These are phyloP conservation scores for Drosophila nigromelanica DNA, from an alignment of 1,140 invertebrate genomes.

Conservation along the genomic window DNA sequence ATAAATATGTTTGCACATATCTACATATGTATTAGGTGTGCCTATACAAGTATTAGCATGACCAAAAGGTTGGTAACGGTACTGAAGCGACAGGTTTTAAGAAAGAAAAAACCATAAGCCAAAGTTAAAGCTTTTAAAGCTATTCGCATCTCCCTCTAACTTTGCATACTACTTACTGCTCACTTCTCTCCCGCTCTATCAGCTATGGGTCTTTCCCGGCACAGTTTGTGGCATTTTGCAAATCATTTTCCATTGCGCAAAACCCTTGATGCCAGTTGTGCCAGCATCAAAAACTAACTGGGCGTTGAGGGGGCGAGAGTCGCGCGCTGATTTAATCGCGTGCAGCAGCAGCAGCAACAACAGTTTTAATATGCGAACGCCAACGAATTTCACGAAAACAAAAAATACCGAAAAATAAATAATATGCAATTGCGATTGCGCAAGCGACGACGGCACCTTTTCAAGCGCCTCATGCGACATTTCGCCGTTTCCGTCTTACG, in stretches of 20 bases:
- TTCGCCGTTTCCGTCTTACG: conserved; percentile 27
- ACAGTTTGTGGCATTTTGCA: conserved; percentile 66
- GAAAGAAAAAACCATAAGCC: conserved; percentile 6
- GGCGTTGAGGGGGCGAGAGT: conserved; percentile 14
- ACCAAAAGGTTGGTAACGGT: conserved; percentile 41
- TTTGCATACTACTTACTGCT: too few relatives aligned
- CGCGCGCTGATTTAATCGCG: conserved; percentile 25
- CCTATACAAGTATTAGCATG: conserved; percentile 31
- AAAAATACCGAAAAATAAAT: conserved; percentile 16
- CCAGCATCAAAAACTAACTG: conserved; percentile 44
- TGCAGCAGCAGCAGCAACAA: conserved; percentile 8
- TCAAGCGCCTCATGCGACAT: conserved; percentile 29
- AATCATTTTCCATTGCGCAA: conserved; percentile 79
- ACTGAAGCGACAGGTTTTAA: conserved; percentile 53
- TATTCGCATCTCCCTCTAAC: conserved; percentile 4
- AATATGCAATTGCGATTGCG: conserved; percentile 55
- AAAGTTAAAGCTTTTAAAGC: background rate
- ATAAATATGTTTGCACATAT: conserved; percentile 15
- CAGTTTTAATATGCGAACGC: conserved; percentile 21
- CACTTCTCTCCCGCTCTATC: background rate
- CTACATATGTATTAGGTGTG: conserved; percentile 4
- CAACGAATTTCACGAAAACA: conserved; percentile 22
- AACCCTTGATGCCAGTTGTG: conserved; percentile 62
- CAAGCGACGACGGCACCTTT: conserved; percentile 33
- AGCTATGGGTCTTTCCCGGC: conserved; percentile 1